Percentiles rank a stretch among this genome's conserved stretches.
These are phyloP conservation scores for Peromyscus melanophrys DNA, from an alignment of 2,797 vertebrate genomes.

Conservation along the genomic window DNA sequence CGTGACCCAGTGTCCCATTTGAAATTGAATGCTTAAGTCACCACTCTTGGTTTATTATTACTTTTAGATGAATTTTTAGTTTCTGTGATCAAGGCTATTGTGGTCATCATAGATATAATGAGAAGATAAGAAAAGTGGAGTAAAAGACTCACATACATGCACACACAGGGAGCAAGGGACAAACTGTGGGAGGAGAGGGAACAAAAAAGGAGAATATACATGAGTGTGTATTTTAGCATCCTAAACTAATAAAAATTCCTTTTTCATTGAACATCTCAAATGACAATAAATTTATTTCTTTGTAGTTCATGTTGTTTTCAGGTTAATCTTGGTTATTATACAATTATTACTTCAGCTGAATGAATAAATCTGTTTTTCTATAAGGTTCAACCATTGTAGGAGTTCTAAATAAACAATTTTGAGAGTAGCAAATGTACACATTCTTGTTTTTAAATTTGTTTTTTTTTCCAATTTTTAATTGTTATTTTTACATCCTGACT, in stretches of 20 bases:
- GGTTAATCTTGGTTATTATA: slow-evolving; percentile 1
- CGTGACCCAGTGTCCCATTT: neutral
- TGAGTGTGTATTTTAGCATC: neutral
- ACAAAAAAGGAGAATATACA: neutral
- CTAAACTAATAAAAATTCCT: neutral
- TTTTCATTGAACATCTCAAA: neutral
- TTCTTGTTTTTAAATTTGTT: no score
- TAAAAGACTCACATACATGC: neutral
- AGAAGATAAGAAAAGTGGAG: slow-evolving; percentile 11
- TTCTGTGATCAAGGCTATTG: neutral
- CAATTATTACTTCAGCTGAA: slow-evolving; percentile 10
- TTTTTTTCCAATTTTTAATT: no score
- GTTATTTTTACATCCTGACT: no score
- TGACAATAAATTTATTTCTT: slow-evolving; percentile 24
- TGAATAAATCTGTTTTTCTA: slow-evolving; percentile 6
- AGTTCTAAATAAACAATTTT: neutral
- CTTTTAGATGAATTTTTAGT: slow-evolving; percentile 16
- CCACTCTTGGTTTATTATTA: neutral
- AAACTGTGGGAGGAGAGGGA: neutral
- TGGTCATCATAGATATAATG: neutral
- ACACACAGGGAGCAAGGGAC: neutral
- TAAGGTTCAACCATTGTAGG: neutral
- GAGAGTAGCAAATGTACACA: neutral
- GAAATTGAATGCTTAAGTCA: neutral
- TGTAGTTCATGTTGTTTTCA: neutral